Percentiles rank a stretch among this genome's conserved stretches.
Evolutionary conservation across 1,140 invertebrate genomes (phyloP).

Genomic region (Pantala flavescens): DNA sequence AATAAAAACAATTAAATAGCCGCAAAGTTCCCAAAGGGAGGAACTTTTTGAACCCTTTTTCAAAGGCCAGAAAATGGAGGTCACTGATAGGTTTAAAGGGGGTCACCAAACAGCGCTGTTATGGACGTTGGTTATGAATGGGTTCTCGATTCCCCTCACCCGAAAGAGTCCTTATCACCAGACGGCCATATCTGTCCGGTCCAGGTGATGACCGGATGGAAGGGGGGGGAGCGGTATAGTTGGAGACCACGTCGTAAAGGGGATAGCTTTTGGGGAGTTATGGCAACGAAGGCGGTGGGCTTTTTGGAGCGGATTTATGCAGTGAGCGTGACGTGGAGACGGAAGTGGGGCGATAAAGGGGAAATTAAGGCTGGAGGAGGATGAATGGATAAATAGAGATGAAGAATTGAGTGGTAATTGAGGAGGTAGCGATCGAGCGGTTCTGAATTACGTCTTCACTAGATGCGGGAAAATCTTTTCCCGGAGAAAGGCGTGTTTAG

Average conservation of each 20-base stretch:
- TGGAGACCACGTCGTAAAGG: background rate
- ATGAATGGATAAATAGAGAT: background rate
- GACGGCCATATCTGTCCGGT: conserved; percentile 2
- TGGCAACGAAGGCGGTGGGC: background rate
- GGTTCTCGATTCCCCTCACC: background rate
- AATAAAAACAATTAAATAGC: too few species aligned
- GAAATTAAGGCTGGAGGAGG: too few species aligned
- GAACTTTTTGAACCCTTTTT: too few species aligned
- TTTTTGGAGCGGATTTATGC: conserved; percentile 5
- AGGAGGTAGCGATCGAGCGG: background rate
- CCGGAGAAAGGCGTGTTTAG: background rate
- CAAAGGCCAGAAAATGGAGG: too few species aligned
- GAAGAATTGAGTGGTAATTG: background rate
- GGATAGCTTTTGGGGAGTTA: conserved; percentile 1
- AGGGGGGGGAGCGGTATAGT: background rate
- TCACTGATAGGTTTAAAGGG: too few species aligned
- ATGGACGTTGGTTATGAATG: background rate
- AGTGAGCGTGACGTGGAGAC: background rate
- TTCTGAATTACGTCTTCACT: background rate
- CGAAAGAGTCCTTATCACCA: background rate
- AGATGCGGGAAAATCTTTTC: background rate
- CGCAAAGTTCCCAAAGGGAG: too few species aligned
- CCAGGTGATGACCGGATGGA: background rate
- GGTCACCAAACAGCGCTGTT: background rate
- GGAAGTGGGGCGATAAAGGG: background rate